Evolutionary conservation across 2,888 invertebrate genomes (phyloP), one percentile per base, ranked within the genome.

Genomic region (Galerucella calmariensis): DNA sequence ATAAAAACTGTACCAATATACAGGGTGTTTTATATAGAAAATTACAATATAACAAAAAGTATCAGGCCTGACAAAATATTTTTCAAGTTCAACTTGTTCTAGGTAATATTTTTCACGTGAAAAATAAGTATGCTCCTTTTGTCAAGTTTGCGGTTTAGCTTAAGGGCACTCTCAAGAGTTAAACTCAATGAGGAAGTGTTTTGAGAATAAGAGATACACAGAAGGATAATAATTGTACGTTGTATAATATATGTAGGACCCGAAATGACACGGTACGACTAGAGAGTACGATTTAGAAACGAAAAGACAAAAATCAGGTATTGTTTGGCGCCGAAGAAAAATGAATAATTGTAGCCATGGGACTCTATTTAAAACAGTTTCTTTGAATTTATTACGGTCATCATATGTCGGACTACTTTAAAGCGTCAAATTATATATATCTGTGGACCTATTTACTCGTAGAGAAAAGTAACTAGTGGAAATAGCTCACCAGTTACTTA

Each of bases 291-390:
- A 62, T 62, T 69, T 44, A 59, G n/a, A 59, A 67, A 41, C 16
- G 16, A 72, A 6, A 66, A 72, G 72, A 72, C 72, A 72, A 66
- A 69, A 66, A 72, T 72, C 72, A 67, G 72, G 71, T 72, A 72
- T 63, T 35, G 70, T 70, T 65, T 59, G 72, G 72, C 72, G 72
- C 72, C 72, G 48, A 66, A 4, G 27, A 56, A 35, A 72, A 56
- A 72, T 72, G 66, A 67, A 66, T 72, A 67, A 67, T 66, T 72
- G 66, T 48, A 66, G 51, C 10, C 61, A 58, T 67, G 59, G 66
- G 71, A 71, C 24, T 24, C 48, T 53, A 63, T 70, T 56, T 70
- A 41, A 16, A 16, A 41, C 16, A 41, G 35, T 63, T 63, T 16
- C 63, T 63, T 44, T n/a, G 63, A 63, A 63, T 63, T 41, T 41